phyloP scores from a whole-genome alignment of 2,888 invertebrate genomes.

The Drosophila atripex region DNA sequence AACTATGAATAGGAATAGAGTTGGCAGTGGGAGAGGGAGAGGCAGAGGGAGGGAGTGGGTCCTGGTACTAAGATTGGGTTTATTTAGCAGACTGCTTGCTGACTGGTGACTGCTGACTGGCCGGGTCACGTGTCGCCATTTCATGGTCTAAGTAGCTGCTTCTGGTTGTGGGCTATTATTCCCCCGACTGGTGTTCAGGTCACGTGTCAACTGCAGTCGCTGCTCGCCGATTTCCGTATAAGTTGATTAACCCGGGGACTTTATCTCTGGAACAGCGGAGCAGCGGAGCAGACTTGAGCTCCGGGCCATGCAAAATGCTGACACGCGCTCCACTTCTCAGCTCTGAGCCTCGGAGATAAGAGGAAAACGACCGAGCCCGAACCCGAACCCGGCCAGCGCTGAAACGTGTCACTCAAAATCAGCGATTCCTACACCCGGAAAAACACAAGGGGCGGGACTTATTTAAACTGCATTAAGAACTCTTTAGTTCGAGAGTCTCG shows the following conservation, averaged over 20 bases:
- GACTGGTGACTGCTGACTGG: conserved; percentile 4
- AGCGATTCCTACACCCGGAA: not conserved
- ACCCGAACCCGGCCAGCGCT: conserved; percentile 50
- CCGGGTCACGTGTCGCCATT: conserved; percentile 79
- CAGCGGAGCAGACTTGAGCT: conserved; percentile 1
- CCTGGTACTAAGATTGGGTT: conserved; percentile 22
- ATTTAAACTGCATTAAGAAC: not conserved
- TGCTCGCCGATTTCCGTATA: conserved; percentile 69
- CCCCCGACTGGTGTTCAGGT: conserved; percentile 29
- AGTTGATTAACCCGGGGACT: conserved; percentile 64
- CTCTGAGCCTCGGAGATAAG: conserved; percentile 62
- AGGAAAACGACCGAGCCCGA: conserved; percentile 40
- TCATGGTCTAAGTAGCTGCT: conserved; percentile 74
- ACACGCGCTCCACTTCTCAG: conserved; percentile 65
- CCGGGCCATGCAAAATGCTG: conserved; percentile 79
- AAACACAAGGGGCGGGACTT: not conserved
- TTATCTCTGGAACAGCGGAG: not conserved
- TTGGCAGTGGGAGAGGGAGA: not conserved
- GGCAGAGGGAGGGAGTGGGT: too few species aligned
- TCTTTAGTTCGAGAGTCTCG: not conserved
- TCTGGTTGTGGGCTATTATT: not conserved
- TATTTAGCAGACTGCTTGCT: conserved; percentile 25
- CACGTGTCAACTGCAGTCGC: conserved; percentile 65
- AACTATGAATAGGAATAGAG: not conserved
- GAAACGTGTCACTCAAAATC: conserved; percentile 73